Base-by-base conservation (phyloP, 2,888 invertebrate species). In the Creontiades dilutus region DNA sequence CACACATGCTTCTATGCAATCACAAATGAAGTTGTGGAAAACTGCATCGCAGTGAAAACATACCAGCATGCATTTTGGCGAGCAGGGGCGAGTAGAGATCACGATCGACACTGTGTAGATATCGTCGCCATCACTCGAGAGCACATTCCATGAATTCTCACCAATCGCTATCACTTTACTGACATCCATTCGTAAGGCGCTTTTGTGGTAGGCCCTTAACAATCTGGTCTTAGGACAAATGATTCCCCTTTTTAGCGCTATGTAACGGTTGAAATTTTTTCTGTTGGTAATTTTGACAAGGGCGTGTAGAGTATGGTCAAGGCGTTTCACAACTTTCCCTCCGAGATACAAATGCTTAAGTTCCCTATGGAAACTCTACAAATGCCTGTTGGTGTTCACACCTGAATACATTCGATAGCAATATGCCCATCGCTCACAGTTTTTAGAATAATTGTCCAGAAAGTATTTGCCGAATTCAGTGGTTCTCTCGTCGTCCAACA, bases 381-480 rank as follows among this genome's bases (percentile, higher is more conserved):
- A 61, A n/a, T 61, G 61, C 61, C 7, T 61, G 9, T 61, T 61
- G 61, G 61, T 61, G 19, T 61, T 61, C 61, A 61, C 61, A 61
- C 61, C 61, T n/a, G 61, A 61, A n/a, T 61, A 61, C 61, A 61
- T 68, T 0, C 68, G 68, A 9, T 68, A 11, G 68, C 68, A 68
- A 23, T 68, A 68, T 4, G 68, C 68, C 68, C 23, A 68, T 23
- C 61, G 61, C 61, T 61, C 61, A 61, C 61, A 61, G 61, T 68
- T 68, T 68, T 68, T 68, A 2, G 68, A 61, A 61, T 61, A 61
- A 61, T 61, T n/a, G 0, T 23, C 23, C 9, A 0, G 11, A 13
- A 68, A 23, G 9, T 68, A 68, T 68, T 68, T 68, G 3, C 68
- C 68, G 13, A 68, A 68, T 0, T 23, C 11, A 11, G 52, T 52